Base-by-base conservation (phyloP, 1,140 invertebrate species). In the Leucophenga varia region DNA sequence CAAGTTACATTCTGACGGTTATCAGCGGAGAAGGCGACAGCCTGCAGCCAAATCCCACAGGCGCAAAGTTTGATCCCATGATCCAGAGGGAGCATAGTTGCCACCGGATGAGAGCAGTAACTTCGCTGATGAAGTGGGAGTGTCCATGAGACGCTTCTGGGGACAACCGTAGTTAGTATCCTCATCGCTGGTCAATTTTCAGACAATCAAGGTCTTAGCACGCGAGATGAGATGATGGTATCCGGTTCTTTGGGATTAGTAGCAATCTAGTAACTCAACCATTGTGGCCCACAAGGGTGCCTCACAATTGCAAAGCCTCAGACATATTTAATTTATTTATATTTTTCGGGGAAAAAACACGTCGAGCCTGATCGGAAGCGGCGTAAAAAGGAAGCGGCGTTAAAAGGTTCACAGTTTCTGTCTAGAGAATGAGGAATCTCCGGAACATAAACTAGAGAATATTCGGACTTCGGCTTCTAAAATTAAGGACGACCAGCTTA, bases 211-310 rank as follows among this genome's bases (percentile, higher is more conserved):
- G 52, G 93, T 94, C 77, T 98, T 86, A 96, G 95, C 95, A 86
- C 97, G 84, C 63, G 97, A 99, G 95, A 91, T 31, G 96, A 99
- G 76, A 99, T 82, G 76, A 99, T 93, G 84, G 94, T 95, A 72
- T 99, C 95, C 36, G 95, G 94, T 82, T 94, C 97, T 82, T 97
- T 95, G 14, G 95, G 93, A 75, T 96, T 98, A 44, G 97, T 99
- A n/a, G 96, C 96, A 72, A 99, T 98, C 86, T 99, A 97, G 97
- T 99, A 63, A 99, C 95, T 95, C 95, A 98, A 61, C 93, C 95
- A 86, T 91, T 96, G 79, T 99, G 97, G 14, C 97, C 97, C 54
- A 88, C 82, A 55, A 99, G 85, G 68, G 89, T 96, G 44, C 95
- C 95, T 75, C 91, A 84, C 50, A 95, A 79, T 75, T 95, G 92